Percentiles rank a stretch among this genome's conserved stretches.
phyloP scores from a whole-genome alignment of 1,140 invertebrate genomes.

The Calosoma granatense region DNA sequence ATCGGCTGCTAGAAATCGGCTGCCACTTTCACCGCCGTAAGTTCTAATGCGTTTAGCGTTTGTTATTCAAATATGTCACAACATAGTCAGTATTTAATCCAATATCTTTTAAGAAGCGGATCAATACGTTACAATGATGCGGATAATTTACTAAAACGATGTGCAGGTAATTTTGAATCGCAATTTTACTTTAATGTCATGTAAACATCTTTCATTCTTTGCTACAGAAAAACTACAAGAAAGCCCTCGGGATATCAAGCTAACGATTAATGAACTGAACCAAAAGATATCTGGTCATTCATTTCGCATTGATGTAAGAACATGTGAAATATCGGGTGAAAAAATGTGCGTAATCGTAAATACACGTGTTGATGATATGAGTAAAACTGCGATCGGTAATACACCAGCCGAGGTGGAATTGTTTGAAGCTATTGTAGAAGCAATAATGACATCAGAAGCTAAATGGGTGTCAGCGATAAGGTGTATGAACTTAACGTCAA shows the following conservation, averaged over 20 bases:
- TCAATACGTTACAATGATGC: not conserved
- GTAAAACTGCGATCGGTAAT: not conserved
- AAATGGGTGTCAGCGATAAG: not conserved
- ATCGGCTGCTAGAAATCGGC: too few relatives aligned
- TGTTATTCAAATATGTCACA: too few relatives aligned
- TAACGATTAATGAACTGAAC: not conserved
- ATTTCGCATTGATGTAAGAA: constrained; percentile 1
- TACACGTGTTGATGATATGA: not conserved
- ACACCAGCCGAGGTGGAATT: not conserved
- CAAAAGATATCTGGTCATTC: not conserved
- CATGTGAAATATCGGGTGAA: not conserved
- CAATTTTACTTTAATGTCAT: not conserved
- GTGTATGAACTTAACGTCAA: not conserved
- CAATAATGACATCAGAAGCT: not conserved
- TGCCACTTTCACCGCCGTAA: too few relatives aligned
- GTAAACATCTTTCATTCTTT: not conserved
- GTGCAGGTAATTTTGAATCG: not conserved
- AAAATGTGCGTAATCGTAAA: not conserved
- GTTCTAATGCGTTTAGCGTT: too few relatives aligned
- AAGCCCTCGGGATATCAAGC: not conserved
- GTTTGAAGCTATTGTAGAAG: not conserved
- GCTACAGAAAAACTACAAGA: not conserved
- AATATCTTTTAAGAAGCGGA: not conserved
- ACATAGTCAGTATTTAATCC: not conserved
- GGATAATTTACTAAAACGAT: not conserved